Evolutionary conservation across 2,888 invertebrate genomes (phyloP), one percentile per base, ranked within the genome.

Genomic region (Sisyra nigra): DNA sequence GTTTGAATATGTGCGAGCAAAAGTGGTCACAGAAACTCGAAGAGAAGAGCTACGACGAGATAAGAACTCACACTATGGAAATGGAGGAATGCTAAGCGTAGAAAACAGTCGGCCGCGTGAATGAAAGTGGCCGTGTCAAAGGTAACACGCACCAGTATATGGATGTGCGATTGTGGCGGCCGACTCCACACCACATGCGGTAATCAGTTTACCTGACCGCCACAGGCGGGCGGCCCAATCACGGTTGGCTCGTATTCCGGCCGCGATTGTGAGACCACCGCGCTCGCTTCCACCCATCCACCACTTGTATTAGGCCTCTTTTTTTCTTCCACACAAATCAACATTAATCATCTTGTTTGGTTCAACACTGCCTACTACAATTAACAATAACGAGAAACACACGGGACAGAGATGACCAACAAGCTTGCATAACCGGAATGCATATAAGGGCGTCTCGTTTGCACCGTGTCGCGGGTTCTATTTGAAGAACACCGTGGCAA

Each of bases 151-250:
- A 40, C 30, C 40, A 40, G 29, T 40, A 40, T 31, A 40, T 31
- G 31, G 40, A 31, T 40, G 40, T 40, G 18, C 17, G 40, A 40
- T 40, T 40, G 40, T 30, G 31, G 14, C 30, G 31, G 31, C 40
- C 30, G 40, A 30, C 40, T 30, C 40, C 30, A 31, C 31, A 18
- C 37, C 37, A 19, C 31, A 40, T 40, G 40, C 40, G 40, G 40
- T 40, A 40, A 40, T 40, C 40, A 40, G 40, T 40, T 40, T 40
- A 40, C 40, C 40, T 40, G 40, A 19, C 13, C 40, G 40, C 31
- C 31, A 18, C 31, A 31, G 40, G 40, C 30, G 40, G 40, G 13
- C 30, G 19, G 17, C 10, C 31, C 30, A 30, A 30, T 31, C 40
- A 30, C 40, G 29, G 31, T 34, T 34, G 8, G 13, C 15, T 13